Conservation (phyloP, 2,113 vertebrate species). For the Microtus richardsoni region DNA sequence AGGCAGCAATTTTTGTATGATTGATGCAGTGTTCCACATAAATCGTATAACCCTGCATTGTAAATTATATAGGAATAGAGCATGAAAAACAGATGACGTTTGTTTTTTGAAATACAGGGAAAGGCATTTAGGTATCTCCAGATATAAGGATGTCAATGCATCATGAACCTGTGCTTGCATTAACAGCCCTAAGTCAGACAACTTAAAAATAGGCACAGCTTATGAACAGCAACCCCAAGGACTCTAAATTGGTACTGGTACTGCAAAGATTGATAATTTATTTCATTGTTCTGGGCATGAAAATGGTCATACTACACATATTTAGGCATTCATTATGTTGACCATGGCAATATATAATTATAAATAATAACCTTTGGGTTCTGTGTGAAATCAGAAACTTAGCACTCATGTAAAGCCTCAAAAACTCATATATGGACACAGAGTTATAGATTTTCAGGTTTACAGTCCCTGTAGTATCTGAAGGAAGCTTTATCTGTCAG, state of each 20-base stretch:
- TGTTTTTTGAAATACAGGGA: conserved; percentile 58
- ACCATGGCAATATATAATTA: conserved; percentile 42
- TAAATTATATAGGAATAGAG: conserved; percentile 79
- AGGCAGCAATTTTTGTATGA: conserved; percentile 73
- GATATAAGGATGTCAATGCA: background rate
- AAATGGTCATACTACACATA: conserved; percentile 46
- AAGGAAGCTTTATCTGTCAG: conserved; percentile 19
- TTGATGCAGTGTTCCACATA: conserved; percentile 77
- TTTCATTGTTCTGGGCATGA: conserved; percentile 61
- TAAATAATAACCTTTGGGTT: conserved; percentile 65
- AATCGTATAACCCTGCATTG: conserved; percentile 73
- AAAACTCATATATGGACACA: conserved; percentile 6
- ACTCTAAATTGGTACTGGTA: conserved; percentile 59
- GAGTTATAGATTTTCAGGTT: conserved; percentile 37
- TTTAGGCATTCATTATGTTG: conserved; percentile 4
- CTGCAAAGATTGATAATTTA: conserved; percentile 59
- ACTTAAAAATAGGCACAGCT: conserved; percentile 72
- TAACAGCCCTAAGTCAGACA: conserved; percentile 61
- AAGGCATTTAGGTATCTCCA: background rate
- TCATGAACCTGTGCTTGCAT: background rate
- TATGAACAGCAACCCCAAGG: conserved; percentile 68
- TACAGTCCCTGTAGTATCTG: background rate
- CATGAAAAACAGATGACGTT: conserved; percentile 85
- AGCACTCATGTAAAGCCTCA: conserved; percentile 24
- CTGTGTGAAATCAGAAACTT: conserved; percentile 71